Percentiles rank a stretch among this genome's conserved stretches.
These are phyloP conservation scores for Scaptomyza graminum DNA, from an alignment of 1,140 invertebrate genomes.

Conservation along the genomic window DNA sequence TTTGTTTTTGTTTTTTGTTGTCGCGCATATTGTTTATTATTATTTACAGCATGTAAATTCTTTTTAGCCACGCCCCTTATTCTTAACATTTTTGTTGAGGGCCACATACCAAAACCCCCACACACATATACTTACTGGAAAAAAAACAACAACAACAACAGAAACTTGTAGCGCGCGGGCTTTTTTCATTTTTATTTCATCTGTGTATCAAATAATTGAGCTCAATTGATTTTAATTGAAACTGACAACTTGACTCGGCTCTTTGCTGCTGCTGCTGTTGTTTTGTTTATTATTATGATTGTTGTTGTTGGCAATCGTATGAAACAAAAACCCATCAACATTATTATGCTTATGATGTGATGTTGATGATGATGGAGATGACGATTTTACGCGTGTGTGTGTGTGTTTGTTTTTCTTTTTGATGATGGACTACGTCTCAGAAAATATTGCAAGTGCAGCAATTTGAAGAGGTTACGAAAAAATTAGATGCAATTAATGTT, in stretches of 20 bases:
- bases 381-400: constrained; percentile 1
- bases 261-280: constrained; percentile 39
- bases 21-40: constrained; percentile 36
- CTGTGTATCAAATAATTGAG: constrained; percentile 80
- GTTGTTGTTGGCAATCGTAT: constrained; percentile 40
- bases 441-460: constrained; percentile 4
- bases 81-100: constrained; percentile 26
- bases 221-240: constrained; percentile 81
- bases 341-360: constrained; percentile 16
- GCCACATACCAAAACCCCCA: constrained; percentile 65
- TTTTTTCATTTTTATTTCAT: constrained; percentile 68
- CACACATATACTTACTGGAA: constrained; percentile 20
- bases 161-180: constrained; percentile 46
- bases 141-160: constrained; percentile 12
- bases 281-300: constrained; percentile 44
- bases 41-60: constrained; percentile 63
- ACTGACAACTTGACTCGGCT: constrained; percentile 65
- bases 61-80: constrained; percentile 53
- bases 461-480: constrained; percentile 7
- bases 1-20: not conserved
- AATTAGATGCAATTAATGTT: not conserved
- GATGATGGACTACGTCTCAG: constrained; percentile 28
- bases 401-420: constrained; percentile 4
- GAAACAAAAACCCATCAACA: constrained; percentile 43
- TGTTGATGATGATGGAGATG: constrained; percentile 16